Conservation (phyloP, 2,888 invertebrate species). For the Camponotus fellah region DNA sequence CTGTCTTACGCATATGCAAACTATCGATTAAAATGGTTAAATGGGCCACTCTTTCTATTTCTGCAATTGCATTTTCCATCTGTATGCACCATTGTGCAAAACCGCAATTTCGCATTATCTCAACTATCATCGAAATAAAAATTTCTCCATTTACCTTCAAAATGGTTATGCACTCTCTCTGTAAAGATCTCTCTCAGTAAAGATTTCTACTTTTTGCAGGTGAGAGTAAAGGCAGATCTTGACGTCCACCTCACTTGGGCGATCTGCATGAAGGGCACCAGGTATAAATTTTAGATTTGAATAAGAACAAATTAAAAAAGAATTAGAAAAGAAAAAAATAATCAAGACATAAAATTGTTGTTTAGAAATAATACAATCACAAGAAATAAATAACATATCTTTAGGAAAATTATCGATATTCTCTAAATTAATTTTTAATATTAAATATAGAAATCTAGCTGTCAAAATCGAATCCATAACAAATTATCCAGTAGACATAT, state of each 20-base stretch:
- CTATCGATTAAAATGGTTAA: constrained; percentile 2
- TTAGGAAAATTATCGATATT: constrained; percentile 6
- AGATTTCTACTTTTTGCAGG: constrained; percentile 58
- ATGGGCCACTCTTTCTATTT: constrained; percentile 19
- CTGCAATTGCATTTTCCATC: constrained; percentile 23
- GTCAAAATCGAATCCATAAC: background rate
- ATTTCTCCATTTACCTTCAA: constrained; percentile 34
- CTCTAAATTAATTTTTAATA: background rate
- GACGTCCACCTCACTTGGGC: constrained; percentile 58
- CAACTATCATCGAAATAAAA: constrained; percentile 24
- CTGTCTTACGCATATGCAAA: background rate
- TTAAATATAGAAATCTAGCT: background rate
- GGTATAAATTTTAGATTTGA: constrained; percentile 52
- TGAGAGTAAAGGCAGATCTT: constrained; percentile 68
- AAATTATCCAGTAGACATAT: background rate
- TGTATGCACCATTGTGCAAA: background rate
- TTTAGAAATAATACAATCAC: background rate
- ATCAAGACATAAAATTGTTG: background rate
- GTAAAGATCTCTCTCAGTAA: constrained; percentile 22
- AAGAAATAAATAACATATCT: background rate
- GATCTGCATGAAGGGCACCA: constrained; percentile 73
- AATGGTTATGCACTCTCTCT: constrained; percentile 24
- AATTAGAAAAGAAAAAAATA: background rate
- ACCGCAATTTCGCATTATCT: constrained; percentile 19
- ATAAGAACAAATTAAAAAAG: background rate